Evolutionary conservation across 1,140 invertebrate species (phyloP).

Genomic region (Drosophila nigrodunni): DNA sequence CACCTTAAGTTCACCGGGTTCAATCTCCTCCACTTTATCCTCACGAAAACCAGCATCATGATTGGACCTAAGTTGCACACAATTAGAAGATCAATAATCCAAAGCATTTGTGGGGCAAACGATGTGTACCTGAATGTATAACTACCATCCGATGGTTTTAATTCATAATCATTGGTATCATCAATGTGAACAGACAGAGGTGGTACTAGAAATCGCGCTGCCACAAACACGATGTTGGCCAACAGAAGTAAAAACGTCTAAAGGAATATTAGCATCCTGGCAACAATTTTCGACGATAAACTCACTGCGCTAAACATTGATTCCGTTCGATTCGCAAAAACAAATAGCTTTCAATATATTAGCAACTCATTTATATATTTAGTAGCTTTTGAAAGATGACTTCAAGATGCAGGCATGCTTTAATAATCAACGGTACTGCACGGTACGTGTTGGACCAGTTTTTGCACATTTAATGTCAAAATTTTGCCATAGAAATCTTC

Average conservation of each 20-base stretch:
- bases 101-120: not conserved
- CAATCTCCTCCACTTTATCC: constrained; percentile 44
- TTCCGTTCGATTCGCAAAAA: not conserved
- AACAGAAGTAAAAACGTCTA: constrained; percentile 3
- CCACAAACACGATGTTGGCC: not conserved
- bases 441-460: not conserved
- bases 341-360: constrained; percentile 5
- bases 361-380: not conserved
- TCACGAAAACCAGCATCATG: constrained; percentile 27
- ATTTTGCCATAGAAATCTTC: no score
- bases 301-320: constrained; percentile 11
- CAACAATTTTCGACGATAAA: not conserved
- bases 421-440: not conserved
- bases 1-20: constrained; percentile 37
- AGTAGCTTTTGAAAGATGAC: no score
- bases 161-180: not conserved
- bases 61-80: constrained; percentile 15
- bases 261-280: not conserved
- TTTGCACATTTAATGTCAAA: not conserved
- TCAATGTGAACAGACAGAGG: not conserved
- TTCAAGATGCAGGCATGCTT: not conserved
- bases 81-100: not conserved
- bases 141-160: not conserved
- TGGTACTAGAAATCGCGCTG: not conserved
- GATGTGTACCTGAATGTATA: constrained; percentile 6